Conservation (phyloP, 2,888 invertebrate species). For the Tricholauxania praeusta region DNA sequence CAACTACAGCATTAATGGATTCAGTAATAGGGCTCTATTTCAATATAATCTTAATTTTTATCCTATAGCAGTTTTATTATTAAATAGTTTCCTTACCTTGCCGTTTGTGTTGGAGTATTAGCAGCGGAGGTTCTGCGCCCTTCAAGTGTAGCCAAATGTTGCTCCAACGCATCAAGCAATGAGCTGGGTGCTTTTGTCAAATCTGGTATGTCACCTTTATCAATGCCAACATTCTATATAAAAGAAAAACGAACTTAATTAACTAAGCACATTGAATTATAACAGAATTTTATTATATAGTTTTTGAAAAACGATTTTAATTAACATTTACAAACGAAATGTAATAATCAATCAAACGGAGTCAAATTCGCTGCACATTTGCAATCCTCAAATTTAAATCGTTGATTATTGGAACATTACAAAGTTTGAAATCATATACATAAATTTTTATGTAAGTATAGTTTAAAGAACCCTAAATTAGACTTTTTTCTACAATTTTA, state of each 20-base stretch:
- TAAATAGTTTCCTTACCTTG: slow-evolving; percentile 72
- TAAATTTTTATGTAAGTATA: too few species aligned
- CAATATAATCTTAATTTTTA: neutral
- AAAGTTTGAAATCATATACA: too few species aligned
- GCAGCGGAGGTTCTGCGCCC: slow-evolving; percentile 90
- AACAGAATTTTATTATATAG: neutral
- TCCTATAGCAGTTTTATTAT: neutral
- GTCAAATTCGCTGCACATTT: too few species aligned
- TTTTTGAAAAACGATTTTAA: too few species aligned
- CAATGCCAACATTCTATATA: slow-evolving; percentile 92
- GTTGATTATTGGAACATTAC: too few species aligned
- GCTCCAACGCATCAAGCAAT: slow-evolving; percentile 95
- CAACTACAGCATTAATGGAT: too few species aligned
- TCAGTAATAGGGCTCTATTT: too few species aligned
- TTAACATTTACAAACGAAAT: too few species aligned
- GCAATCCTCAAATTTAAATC: too few species aligned
- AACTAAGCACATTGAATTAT: neutral
- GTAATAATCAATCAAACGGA: too few species aligned
- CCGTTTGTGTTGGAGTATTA: slow-evolving; percentile 87
- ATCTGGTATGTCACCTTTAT: slow-evolving; percentile 98
- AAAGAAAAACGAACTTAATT: slow-evolving; percentile 45
- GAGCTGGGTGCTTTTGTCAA: slow-evolving; percentile 98
- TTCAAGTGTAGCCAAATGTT: slow-evolving; percentile 92
- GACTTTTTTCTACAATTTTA: too few species aligned
- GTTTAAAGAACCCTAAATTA: too few species aligned